Evolutionary conservation across 2,113 vertebrate species (phyloP), one percentile per base, ranked within the genome.

Genomic region (Rhea americana): DNA sequence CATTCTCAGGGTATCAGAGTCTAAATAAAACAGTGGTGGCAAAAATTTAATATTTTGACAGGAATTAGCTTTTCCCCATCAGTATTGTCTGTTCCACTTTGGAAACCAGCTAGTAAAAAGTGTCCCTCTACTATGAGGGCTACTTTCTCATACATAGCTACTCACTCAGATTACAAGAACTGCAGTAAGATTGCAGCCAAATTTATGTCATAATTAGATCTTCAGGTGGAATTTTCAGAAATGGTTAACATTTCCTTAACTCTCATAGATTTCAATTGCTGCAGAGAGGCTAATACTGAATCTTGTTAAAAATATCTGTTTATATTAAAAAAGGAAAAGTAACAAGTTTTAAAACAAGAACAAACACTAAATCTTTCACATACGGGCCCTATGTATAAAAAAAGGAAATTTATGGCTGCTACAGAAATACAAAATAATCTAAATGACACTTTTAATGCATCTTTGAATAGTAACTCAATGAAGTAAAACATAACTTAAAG

Each of bases 391-490:
- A 80, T 41, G 53, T 74, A 72, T 88, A 83, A 85, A 93, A 50
- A 32, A 73, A 76, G 61, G 50, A 65, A 90, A 95, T 53, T 84
- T 62, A 61, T 37, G 17, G 89, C 85, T 91, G 67, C 81, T 76
- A 92, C 82, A 81, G 87, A 89, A 95, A 93, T 93, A 55, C 50
- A 82, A 92, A 87, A 89, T 94, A 93, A 89, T 28, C 62, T 62
- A n/a, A 75, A 45, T 3, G 3, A 58, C 62, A 66, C 81, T 91
- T 95, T 89, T 86, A 87, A 89, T 82, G 82, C n/a, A 47, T 62
- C 75, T 89, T 83, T 85, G 71, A 92, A 76, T 85, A 84, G 28
- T 25, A 86, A 50, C 74, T 91, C 39, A 65, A 65, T 85, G 94
- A 75, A n/a, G 80, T 91, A 70, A 89, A 62, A 76, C n/a, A 37